These are phyloP conservation scores for Xenopus borealis DNA, from an alignment of 2,113 vertebrate genomes.

Conservation along the genomic window DNA sequence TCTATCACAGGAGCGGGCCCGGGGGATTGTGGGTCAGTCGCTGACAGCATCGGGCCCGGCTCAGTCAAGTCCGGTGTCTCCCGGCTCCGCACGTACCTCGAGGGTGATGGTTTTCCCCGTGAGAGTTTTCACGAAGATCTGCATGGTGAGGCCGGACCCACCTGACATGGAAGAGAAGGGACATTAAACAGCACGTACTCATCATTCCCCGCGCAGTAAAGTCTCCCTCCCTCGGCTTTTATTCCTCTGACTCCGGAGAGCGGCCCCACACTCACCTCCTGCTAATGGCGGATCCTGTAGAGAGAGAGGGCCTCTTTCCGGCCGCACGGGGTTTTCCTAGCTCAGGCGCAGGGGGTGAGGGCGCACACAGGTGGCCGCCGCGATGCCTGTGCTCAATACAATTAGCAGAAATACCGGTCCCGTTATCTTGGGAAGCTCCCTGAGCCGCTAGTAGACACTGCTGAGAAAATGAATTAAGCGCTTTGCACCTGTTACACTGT, in stretches of 20 bases:
- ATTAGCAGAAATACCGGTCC: background rate
- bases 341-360: slow-evolving; percentile 31
- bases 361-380: background rate
- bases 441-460: background rate
- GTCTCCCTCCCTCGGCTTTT: background rate
- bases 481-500: too few species aligned
- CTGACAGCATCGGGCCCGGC: too few species aligned
- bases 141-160: slow-evolving; percentile 77
- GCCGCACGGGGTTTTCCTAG: slow-evolving; percentile 69
- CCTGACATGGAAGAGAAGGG: slow-evolving; percentile 51
- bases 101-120: slow-evolving; percentile 98
- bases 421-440: background rate
- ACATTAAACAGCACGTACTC: background rate
- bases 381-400: fast-evolving
- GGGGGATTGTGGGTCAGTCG: too few species aligned
- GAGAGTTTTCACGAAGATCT: slow-evolving; percentile 99
- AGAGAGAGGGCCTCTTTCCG: slow-evolving; percentile 56
- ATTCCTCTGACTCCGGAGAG: background rate
- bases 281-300: slow-evolving; percentile 77
- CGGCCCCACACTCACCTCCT: slow-evolving; percentile 52
- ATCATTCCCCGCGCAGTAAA: background rate
- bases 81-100: slow-evolving; percentile 73
- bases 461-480: background rate
- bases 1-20: too few species aligned
- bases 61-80: background rate